Base-by-base conservation (phyloP, 2,797 vertebrate species). In the Premnoplex brunnescens region DNA sequence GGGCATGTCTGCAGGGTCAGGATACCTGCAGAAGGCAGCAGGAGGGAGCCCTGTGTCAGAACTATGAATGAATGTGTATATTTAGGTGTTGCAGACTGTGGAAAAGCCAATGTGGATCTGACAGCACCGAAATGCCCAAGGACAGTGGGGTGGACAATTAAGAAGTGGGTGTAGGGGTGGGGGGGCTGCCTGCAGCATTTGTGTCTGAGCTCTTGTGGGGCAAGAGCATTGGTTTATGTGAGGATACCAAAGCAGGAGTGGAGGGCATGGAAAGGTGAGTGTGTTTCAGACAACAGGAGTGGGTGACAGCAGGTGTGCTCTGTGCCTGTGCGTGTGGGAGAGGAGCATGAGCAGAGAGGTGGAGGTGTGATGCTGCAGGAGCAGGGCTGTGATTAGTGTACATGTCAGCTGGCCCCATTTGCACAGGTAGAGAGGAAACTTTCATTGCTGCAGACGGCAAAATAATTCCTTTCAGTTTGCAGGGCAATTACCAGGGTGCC, bases 401-500 rank as follows among this genome's bases (percentile, higher is more conserved):
- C 2, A 1, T 54, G 86, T 63, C 80, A 76, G 77, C 86, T 44
- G 55, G 48, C 46, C 76, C 67, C 58, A 66, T 91, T 93, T 91
- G 91, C 82, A 60, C 79, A 82, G 87, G 83, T 75, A 36, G 83
- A 87, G 89, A 75, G 75, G 84, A 89, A 88, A 93, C 69, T 67
- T 52, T 91, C 56, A 41, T 74, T 64, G 83, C 77, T 69, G 55
- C 84, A 84, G 93, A 95, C 85, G 91, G 80, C 88, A 58, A 37
- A 85, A 67, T 95, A 93, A 97, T 96, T 97, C 91, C 88, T 95
- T 77, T 34, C 54, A 12, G 87, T 91, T 96, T 92, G 56, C 94
- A 96, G 91, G 96, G 95, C 95, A 96, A 96, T 96, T 95, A 93
- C 93, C 30, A 6, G 94, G 78, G 88, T 80, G 95, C 51, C 21